These are phyloP conservation scores for Anas acuta DNA, from an alignment of 2,797 vertebrate species.

Conservation along the genomic window DNA sequence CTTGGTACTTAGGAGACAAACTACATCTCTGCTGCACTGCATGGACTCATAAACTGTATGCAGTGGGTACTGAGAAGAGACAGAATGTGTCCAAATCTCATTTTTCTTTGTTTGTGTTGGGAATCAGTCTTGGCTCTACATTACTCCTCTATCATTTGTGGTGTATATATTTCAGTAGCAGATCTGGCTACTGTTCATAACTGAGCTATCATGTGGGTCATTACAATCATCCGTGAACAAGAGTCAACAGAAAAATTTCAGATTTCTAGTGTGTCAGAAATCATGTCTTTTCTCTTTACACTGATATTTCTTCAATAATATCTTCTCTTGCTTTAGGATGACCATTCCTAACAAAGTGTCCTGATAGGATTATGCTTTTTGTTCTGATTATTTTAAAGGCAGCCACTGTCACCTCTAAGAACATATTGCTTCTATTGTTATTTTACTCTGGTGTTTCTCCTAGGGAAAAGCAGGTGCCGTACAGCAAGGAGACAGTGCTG, in stretches of 20 bases:
- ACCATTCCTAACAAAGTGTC: background rate
- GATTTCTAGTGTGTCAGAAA: background rate
- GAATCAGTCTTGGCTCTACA: background rate
- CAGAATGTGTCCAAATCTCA: background rate
- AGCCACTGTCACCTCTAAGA: background rate
- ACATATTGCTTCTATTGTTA: background rate
- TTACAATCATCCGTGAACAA: background rate
- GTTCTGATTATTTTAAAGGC: background rate
- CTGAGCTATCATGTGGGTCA: background rate
- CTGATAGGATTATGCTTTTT: background rate
- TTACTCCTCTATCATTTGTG: background rate
- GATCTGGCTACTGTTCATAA: background rate
- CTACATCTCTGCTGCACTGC: background rate
- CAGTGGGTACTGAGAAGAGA: background rate
- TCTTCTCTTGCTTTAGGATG: background rate
- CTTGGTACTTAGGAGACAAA: background rate
- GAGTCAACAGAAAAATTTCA: background rate
- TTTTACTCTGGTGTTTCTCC: background rate
- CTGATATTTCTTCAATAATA: background rate
- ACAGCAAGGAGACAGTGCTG: constrained; percentile 72
- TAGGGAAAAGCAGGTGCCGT: constrained; percentile 82
- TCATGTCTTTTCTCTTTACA: background rate
- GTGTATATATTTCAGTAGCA: background rate
- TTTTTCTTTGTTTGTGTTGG: background rate
- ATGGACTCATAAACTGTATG: background rate